Evolutionary conservation across 2,113 vertebrate genomes (phyloP), one percentile per base, ranked within the genome.

Genomic region (Odocoileus virginianus): DNA sequence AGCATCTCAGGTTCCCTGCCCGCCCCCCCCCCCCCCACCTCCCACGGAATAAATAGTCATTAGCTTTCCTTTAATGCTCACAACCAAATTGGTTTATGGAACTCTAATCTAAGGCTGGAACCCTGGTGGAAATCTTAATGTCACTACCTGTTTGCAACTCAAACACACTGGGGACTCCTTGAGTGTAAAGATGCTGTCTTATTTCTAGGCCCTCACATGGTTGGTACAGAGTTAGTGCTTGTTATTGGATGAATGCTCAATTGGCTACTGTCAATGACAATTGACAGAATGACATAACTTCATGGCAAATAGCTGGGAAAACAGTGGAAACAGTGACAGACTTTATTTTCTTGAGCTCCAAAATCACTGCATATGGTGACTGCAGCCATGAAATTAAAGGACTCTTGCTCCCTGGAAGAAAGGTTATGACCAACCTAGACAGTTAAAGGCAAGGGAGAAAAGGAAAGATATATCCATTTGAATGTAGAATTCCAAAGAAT

Each of bases 91-190:
- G 57, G 28, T 54, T 30, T 78, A 30, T 83, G 81, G 52, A 89
- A 94, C 54, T 90, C 55, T 81, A 90, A 19, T 28, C 52, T 55
- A 40, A 97, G 50, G 12, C 57, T 91, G 64, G 23, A 28, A 79
- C 36, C 21, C 52, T 87, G 30, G 36, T 91, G 47, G 76, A 93
- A 96, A 95, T 85, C 52, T 88, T 71, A 71, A 74, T 81, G 43
- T 45, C 45, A n/a, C 61, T 19, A 89, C 11, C 33, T 27, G 33
- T 89, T 95, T 74, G 36, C 25, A 55, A 16, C 33, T 19, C 6
- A 57, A 14, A 57, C 50, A 71, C 1, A 7, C 25, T 60, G 36
- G 54, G 82, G n/a, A 87, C 15, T 61, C 47, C n/a, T 89, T 40
- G 47, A 19, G 33, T 27, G 36, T 88, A 64, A 33, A 28, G 50